Evolutionary conservation across 92 coral and sea anemone species (phyloP), one percentile per base, ranked within the genome.

Genomic region (Umimayanthus kanabou): DNA sequence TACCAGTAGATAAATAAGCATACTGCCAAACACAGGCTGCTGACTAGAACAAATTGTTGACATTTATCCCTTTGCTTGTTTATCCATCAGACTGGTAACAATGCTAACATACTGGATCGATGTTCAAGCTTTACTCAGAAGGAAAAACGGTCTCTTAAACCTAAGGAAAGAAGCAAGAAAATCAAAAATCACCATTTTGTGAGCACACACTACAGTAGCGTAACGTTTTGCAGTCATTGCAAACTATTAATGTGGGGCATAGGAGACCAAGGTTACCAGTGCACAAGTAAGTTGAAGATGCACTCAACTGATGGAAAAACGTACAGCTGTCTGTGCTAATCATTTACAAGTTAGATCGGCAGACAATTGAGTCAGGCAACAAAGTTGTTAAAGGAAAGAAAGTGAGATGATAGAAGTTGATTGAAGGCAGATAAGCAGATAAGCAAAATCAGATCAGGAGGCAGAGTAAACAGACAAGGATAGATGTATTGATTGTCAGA

Each of bases 221-320:
- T 89, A 66, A 96, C 99, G 65, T 95, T 92, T 83, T 96, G 99
- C 85, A 95, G 96, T 88, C 92, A 89, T 69, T 96, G 99, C 87
- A 89, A 90, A 73, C 91, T 92, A 39, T 93, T 97, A 25, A 79
- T 97, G 67, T 97, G 99, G 99, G 99, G 99, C 25, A 91, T 93
- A 80, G 99, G 98, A 26, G 95, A 96, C 88, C 99, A 96, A 91
- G 99, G 99, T 26, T 96, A 88, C 84, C 98, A 93, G 88, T 96
- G 99, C 67, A 92, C 96, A 95, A 93, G 98, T 97, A 96, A 77
- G 93, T 73, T 33, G 26, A 47, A 47, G 15, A 14, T 45, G 39
- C 29, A 72, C 3, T 25, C 28, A 15, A 8, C 13, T 6, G 20
- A 53, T 37, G 28, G 9, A 7, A 13, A 47, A 55, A 25, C n/a